A percentile compares a stretch with the other conserved stretches of the same genome.
Evolutionary conservation across 2,888 invertebrate genomes (phyloP).

Genomic region (Hybos culiciformis): DNA sequence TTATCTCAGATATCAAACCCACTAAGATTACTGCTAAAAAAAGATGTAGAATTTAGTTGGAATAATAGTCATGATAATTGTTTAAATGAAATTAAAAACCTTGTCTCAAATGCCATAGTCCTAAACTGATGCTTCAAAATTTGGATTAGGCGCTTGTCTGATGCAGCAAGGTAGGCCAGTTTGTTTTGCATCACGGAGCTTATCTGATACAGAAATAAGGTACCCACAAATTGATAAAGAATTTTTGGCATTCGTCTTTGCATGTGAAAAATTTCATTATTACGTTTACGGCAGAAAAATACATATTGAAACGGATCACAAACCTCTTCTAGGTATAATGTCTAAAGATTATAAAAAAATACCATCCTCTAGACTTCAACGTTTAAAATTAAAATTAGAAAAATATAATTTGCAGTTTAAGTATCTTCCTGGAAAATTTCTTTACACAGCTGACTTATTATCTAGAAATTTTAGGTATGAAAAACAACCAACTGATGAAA

Average conservation of each 20-base stretch:
- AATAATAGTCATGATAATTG: not conserved
- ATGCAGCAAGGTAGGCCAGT: slow-evolving; percentile 9
- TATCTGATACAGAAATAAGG: slow-evolving; percentile 17
- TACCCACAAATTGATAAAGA: slow-evolving; percentile 15
- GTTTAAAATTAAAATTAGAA: slow-evolving; percentile 9
- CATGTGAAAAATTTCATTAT: no score
- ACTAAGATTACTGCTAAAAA: slow-evolving; percentile 5
- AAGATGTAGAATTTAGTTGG: slow-evolving; percentile 8
- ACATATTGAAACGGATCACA: not conserved
- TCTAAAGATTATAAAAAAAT: slow-evolving; percentile 5
- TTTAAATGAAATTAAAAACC: slow-evolving; percentile 4
- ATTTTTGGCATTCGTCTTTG: slow-evolving; percentile 10
- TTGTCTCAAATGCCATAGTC: slow-evolving; percentile 5
- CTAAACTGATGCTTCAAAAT: not conserved
- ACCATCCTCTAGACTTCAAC: slow-evolving; percentile 6
- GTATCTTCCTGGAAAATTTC: slow-evolving; percentile 6
- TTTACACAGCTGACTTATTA: slow-evolving; percentile 6
- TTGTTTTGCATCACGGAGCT: slow-evolving; percentile 17
- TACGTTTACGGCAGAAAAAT: no score
- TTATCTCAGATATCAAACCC: slow-evolving; percentile 5
- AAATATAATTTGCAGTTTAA: slow-evolving; percentile 5
- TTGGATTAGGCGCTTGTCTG: not conserved
- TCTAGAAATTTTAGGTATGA: slow-evolving; percentile 4
- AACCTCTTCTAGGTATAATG: slow-evolving; percentile 1
- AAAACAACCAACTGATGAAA: slow-evolving; percentile 3